Percentiles rank a stretch among this genome's conserved stretches.
Evolutionary conservation across 1,140 invertebrate species (phyloP).

Genomic region (Coboldia fuscipes): DNA sequence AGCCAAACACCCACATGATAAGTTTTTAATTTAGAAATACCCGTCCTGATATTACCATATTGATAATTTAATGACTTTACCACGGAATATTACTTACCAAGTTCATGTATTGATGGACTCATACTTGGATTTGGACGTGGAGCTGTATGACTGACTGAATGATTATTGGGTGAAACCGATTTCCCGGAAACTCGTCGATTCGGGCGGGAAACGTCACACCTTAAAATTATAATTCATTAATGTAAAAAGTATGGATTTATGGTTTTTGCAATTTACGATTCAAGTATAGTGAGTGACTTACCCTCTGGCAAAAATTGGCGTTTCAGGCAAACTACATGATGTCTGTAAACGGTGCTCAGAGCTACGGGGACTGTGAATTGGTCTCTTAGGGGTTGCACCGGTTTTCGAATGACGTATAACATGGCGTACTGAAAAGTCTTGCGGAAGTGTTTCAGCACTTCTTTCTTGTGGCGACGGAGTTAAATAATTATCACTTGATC

Average conservation of each 20-base stretch:
- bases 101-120: conserved; percentile 24
- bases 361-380: conserved; percentile 24
- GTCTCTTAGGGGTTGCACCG: conserved; percentile 24
- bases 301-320: conserved; percentile 59
- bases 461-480: background rate
- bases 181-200: conserved; percentile 32
- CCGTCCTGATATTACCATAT: too few species aligned
- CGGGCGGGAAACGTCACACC: conserved; percentile 49
- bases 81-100: conserved; percentile 10
- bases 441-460: conserved; percentile 15
- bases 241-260: background rate
- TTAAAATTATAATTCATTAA: conserved; percentile 4
- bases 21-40: too few species aligned
- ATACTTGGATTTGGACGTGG: conserved; percentile 36
- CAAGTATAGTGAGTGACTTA: conserved; percentile 7
- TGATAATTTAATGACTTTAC: too few species aligned
- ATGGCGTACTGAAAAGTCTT: conserved; percentile 30
- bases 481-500: conserved; percentile 30
- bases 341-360: conserved; percentile 43
- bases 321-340: conserved; percentile 60
- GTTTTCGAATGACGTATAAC: conserved; percentile 6
- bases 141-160: conserved; percentile 18
- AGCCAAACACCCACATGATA: too few species aligned
- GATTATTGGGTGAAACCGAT: conserved; percentile 11
- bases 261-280: background rate